Base-by-base conservation (phyloP, 2,888 invertebrate genomes). In the Romanomermis culicivorax region DNA sequence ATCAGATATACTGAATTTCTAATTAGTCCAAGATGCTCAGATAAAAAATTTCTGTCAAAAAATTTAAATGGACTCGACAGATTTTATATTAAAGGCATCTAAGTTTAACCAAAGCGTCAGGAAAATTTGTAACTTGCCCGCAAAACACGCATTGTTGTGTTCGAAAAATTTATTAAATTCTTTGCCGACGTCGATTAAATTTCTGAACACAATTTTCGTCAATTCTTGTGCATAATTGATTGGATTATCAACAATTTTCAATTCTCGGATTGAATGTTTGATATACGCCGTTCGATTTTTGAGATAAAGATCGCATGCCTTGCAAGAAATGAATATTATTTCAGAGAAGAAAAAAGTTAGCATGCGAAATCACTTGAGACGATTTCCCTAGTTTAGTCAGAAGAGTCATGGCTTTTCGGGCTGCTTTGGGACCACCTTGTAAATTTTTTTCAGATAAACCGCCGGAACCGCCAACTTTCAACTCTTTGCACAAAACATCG, bases 401-500 rank as follows among this genome's bases (percentile, higher is more conserved):
- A 60, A 91, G 78, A 59, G 80, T 76, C 1, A 91, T 83, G 1
- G 87, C 84, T 58, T 84, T 77, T 53, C 87, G 74, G 0, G 88
- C 84, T 60, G 86, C 77, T 55, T 91, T 71, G 0, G 88, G 87
- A 3, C 74, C 74, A 1, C 89, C 87, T 67, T 49, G 50, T 29
- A 49, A 29, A 11, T 11, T 49, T 20, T 27, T 27, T 4, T 49
- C 50, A 4, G 45, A n/a, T 17, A 36, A 36, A 7, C 7, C 17
- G 7, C 36, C 36, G 36, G 11, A 7, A 7, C 47, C 47, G 23
- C 27, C 27, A 26, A 83, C 82, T 70, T 87, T 83, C 29, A 93
- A 72, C 71, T 93, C 91, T 63, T 82, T 82, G 62, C 86, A 79
- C 47, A 93, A 73, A 53, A 86, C 84, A 61, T 84, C 83, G n/a